Evolutionary conservation across 2,797 vertebrate genomes (phyloP).

Genomic region (Cyprinodon diabolis): DNA sequence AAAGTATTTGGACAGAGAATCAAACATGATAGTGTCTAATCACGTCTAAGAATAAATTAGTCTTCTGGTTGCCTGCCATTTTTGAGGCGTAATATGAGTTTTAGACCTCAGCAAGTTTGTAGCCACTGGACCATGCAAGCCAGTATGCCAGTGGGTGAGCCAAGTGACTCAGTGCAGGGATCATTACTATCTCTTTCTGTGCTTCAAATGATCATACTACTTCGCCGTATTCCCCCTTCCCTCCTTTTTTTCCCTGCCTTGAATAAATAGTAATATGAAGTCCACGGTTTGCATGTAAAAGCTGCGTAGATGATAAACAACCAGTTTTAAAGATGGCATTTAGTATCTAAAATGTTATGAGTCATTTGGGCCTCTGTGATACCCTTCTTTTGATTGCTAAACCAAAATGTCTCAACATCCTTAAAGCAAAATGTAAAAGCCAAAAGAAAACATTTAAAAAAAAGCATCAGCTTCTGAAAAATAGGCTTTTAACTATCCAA

Average conservation of each 20-base stretch:
- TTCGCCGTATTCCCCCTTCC: conserved; percentile 26
- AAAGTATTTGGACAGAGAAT: conserved; percentile 62
- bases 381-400: conserved; percentile 57
- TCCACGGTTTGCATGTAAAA: neutral
- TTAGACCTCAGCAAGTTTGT: conserved; percentile 81
- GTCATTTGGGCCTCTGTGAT: conserved; percentile 30
- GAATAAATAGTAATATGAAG: conserved; percentile 5
- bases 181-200: conserved; percentile 76
- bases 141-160: conserved; percentile 79
- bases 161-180: conserved; percentile 78
- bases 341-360: conserved; percentile 17
- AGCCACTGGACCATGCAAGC: conserved; percentile 72
- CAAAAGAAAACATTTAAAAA: conserved; percentile 19
- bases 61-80: conserved; percentile 69
- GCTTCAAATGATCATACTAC: conserved; percentile 48
- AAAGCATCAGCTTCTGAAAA: conserved; percentile 71
- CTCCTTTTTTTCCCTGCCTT: conserved; percentile 23
- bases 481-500: conserved; percentile 78
- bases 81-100: conserved; percentile 73
- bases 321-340: conserved; percentile 13
- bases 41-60: conserved; percentile 74
- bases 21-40: conserved; percentile 69
- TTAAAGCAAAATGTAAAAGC: conserved; percentile 59
- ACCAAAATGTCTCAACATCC: conserved; percentile 51
- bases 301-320: conserved; percentile 2